These are phyloP conservation scores for Cataglyphis livida DNA, from an alignment of 2,888 invertebrate genomes.

Conservation along the genomic window DNA sequence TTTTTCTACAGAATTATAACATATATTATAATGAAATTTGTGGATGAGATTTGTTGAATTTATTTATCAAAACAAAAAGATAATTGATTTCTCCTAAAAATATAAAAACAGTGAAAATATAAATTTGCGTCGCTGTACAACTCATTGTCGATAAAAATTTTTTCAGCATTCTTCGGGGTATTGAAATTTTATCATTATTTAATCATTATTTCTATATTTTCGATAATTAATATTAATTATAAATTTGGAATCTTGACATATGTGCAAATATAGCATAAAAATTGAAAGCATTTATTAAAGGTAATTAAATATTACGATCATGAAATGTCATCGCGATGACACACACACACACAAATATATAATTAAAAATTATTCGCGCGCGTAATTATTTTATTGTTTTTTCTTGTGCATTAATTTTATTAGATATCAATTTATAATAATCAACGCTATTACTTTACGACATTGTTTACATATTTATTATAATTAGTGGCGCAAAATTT, in stretches of 20 bases:
- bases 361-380: constrained; percentile 8
- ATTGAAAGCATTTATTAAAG: not conserved
- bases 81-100: constrained; percentile 6
- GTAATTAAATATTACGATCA: not conserved
- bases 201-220: not conserved
- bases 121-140: not conserved
- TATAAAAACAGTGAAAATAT: not conserved
- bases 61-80: not conserved
- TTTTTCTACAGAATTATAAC: not conserved
- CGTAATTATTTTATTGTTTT: not conserved
- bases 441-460: constrained; percentile 11
- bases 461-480: constrained; percentile 21
- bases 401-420: not conserved
- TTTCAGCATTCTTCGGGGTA: not conserved
- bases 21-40: not conserved
- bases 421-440: constrained; percentile 10
- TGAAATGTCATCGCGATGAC: not conserved
- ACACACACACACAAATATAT: not conserved
- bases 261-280: not conserved
- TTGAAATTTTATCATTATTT: not conserved
- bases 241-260: not conserved
- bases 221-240: constrained; percentile 3
- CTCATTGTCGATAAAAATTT: not conserved
- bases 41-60: not conserved
- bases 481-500: constrained; percentile 35